Evolutionary conservation across 2,888 invertebrate species (phyloP), one percentile per base, ranked within the genome.

Genomic region (Eudasyphora cyanicolor): DNA sequence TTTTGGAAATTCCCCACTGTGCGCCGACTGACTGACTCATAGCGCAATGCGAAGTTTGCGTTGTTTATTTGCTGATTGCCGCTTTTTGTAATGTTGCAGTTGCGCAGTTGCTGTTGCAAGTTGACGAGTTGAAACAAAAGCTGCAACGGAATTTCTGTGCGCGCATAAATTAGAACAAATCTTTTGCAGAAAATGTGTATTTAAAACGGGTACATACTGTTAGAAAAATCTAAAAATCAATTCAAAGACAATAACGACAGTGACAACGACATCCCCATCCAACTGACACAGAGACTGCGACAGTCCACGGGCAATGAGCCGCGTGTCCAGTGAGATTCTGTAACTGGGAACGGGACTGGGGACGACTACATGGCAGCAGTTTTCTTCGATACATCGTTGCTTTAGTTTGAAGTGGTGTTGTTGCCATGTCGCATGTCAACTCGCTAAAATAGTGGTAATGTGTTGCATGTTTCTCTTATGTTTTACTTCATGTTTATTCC

Each of bases 161-260:
- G 67, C 78, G 84, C 81, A 84, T 84, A 84, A 84, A 81, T 84
- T 81, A 84, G 84, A 84, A 76, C 84, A 79, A 38, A 67, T 67
- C 67, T 67, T 21, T 67, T 21, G 38, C 42, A 24, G 21, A 8
- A 4, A 80, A 54, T 21, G n/a, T 67, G 67, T 12, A 67, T 67
- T 67, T 67, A 38, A 54, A 57, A 84, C 71, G 71, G 76, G 81
- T 78, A 84, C 45, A 79, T 81, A 81, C 84, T 81, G 81, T 84
- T 84, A 80, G 42, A 51, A 79, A 51, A n/a, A n/a, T n/a, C n/a
- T n/a, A n/a, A n/a, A n/a, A 77, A 54, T 70, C 27, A 67, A 73
- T 60, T 17, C n/a, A 76, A 49, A 62, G 17, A 67, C 62, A 77
- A 79, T 51, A 42, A 74, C 78, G 71, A 82, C 77, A 74, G 49